Base-by-base conservation (phyloP, 2,797 vertebrate species). In the Anas capensis region DNA sequence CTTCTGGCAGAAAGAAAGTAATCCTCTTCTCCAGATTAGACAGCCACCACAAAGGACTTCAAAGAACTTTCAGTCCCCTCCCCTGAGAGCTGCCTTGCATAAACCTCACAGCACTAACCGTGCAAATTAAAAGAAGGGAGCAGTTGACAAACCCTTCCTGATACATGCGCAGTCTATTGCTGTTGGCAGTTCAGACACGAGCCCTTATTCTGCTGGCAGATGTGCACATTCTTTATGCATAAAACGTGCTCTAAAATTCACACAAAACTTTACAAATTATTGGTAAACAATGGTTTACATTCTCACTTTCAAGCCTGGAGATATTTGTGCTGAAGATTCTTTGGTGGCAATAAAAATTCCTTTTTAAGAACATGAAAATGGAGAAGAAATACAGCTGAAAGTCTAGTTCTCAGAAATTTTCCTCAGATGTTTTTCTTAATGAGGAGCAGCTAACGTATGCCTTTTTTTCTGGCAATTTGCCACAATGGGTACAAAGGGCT, bases 11-110 rank as follows among this genome's bases (percentile, higher is more conserved):
- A 98, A 98, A 98, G 98, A 98, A 98, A 98, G 98, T 98, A 99
- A 99, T 99, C 98, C 98, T 97, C 97, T 98, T 98, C 97, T 98
- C 96, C 97, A 99, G 99, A 99, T 99, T 99, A 99, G 98, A 98
- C 98, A 98, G 98, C 98, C 98, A 98, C 98, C 98, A 98, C 98
- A 99, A 99, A 98, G 97, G 98, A 98, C 98, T 99, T 99, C 98
- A 99, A 99, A 99, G 98, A 98, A 97, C 96, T 95, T 95, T 94
- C 97, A 98, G 98, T 97, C 96, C 92, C 94, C 96, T 97, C 97
- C 97, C 97, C 92, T 94, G 97, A 96, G 97, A 97, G 94, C 95
- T 97, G 97, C 98, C 98, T 98, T 97, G 96, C 97, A 97, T 98
- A 98, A 99, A 98, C 98, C 98, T 98, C 98, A 98, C 98, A 98